phyloP scores from a whole-genome alignment of 2,113 vertebrate species.

The Calidris pugnax region DNA sequence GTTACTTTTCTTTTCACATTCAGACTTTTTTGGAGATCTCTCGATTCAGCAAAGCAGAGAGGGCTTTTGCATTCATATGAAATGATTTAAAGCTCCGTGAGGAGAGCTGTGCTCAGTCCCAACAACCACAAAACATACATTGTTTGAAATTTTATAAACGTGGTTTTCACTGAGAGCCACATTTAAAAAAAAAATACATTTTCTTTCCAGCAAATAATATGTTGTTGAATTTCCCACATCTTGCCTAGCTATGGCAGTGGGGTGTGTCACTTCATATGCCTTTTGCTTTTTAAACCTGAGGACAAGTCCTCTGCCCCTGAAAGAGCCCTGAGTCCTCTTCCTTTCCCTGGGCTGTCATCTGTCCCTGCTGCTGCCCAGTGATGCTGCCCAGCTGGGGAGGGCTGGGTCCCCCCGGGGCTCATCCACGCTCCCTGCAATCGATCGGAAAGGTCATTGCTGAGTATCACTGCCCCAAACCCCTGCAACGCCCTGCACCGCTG shows the following conservation, averaged over 20 bases:
- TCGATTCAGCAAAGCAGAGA: constrained; percentile 55
- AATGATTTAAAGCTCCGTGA: constrained; percentile 41
- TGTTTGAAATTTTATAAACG: constrained; percentile 48
- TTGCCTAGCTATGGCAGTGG: background rate
- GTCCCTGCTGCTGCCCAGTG: fast-evolving
- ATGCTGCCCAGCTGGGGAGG: background rate
- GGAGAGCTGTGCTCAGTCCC: constrained; percentile 31
- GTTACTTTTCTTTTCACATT: constrained; percentile 64
- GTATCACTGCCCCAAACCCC: background rate
- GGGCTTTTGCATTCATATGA: constrained; percentile 17
- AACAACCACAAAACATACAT: constrained; percentile 58
- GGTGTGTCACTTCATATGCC: background rate
- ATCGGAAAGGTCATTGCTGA: background rate
- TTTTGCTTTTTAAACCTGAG: background rate
- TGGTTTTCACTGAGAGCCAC: constrained; percentile 33
- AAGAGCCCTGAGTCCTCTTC: background rate
- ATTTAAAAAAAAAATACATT: background rate
- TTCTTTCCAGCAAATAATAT: constrained; percentile 53
- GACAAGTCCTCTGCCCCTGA: background rate
- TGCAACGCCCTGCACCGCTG: background rate
- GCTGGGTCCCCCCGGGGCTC: background rate
- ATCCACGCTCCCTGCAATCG: background rate
- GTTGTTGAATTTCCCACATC: constrained; percentile 49
- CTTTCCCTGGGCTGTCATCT: background rate
- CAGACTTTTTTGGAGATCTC: constrained; percentile 51